Evolutionary conservation across 2,113 vertebrate genomes (phyloP), one percentile per base, ranked within the genome.

Genomic region (Pteruthius melanotis): DNA sequence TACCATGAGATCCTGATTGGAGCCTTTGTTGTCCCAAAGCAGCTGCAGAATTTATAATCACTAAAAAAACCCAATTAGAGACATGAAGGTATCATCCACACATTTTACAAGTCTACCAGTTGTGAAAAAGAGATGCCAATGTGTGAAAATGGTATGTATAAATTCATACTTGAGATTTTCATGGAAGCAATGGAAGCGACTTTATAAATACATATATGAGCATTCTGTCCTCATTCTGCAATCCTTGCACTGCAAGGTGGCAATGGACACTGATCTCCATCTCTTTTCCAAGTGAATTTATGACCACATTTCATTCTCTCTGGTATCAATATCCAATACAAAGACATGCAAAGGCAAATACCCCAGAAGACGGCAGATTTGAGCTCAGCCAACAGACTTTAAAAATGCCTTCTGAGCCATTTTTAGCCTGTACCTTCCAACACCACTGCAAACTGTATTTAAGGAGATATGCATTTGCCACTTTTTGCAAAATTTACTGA

Each of bases 321-420:
- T 70, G 72, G 33, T 19, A 77, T 28, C 50, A 94, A 54, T 50
- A 86, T 42, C 35, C 47, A 81, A 9, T 33, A 66, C 42, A 83
- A 87, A 79, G 53, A 79, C 35, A 2, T 85, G 18, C 10, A 92
- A 84, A 92, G 42, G 13, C 26, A 74, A 79, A 53, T 40, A 66
- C 33, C 45, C 35, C 83, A 92, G 63, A 94, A 94, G 88, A 80
- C 66, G 71, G 87, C 75, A 95, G 59, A 76, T 86, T 83, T 92
- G 82, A 90, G 54, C 75, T 88, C 76, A 89, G 24, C 27, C 66
- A 91, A 54, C 21, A 64, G 24, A 27, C 19, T 87, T 57, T 39
- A 35, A 15, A 63, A 81, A 76, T 53, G 10, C 6, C 2, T 59
- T 72, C 31, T 47, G n/a, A 72, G 26, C 37, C 13, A 64, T 56